Percentiles rank a stretch among this genome's conserved stretches.
These are phyloP conservation scores for Antedon mediterranea DNA, from an alignment of 53 echinoderm and acorn worm genomes.

Conservation along the genomic window DNA sequence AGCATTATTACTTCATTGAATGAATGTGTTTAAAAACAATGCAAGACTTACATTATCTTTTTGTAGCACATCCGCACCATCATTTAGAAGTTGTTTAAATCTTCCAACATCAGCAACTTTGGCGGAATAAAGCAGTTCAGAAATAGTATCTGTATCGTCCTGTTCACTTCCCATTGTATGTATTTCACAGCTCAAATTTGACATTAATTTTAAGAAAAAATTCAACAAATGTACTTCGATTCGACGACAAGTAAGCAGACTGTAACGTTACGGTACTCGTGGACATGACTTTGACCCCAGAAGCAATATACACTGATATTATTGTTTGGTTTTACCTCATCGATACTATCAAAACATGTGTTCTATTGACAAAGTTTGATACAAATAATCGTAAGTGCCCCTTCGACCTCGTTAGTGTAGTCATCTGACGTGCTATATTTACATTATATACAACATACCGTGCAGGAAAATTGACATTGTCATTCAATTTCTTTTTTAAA, in stretches of 20 bases:
- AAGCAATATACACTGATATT: no score
- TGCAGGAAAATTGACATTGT: no score
- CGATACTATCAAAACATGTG: not conserved
- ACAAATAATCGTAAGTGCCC: not conserved
- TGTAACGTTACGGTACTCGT: no score
- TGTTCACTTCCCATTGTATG: conserved; percentile 5
- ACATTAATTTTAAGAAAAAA: no score
- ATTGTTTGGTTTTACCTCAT: no score
- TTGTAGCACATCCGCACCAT: conserved; percentile 47
- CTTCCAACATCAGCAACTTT: conserved; percentile 51
- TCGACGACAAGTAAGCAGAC: no score
- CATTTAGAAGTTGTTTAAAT: conserved; percentile 50
- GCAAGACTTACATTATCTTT: conserved; percentile 47
- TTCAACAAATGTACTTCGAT: no score
- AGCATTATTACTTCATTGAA: no score
- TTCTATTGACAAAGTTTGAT: not conserved
- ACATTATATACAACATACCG: not conserved
- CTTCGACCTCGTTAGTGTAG: not conserved
- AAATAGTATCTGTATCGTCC: conserved; percentile 30
- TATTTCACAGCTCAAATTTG: no score
- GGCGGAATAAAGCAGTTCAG: conserved; percentile 45
- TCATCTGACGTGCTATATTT: not conserved
- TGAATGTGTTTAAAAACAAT: not conserved
- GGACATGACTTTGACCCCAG: no score
- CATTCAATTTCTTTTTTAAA: no score